These are phyloP conservation scores for Macrobrachium nipponense DNA, from an alignment of 1,140 invertebrate species.

Conservation along the genomic window DNA sequence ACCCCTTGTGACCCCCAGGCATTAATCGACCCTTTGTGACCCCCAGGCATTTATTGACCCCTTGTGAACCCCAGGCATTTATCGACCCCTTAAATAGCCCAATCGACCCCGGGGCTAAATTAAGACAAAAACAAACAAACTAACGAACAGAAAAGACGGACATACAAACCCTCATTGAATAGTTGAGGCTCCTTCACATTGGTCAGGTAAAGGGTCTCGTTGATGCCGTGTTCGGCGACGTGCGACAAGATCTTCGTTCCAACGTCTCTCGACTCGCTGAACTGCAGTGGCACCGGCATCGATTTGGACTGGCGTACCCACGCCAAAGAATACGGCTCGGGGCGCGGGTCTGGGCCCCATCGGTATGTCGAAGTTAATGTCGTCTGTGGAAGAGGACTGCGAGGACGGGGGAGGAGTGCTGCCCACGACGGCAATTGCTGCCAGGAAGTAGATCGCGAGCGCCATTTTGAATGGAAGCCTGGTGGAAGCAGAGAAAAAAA, in stretches of 20 bases:
- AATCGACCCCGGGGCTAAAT: no score
- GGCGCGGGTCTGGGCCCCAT: conserved; percentile 22
- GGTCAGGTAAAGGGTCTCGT: conserved; percentile 77
- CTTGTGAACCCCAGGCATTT: no score
- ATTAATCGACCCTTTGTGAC: no score
- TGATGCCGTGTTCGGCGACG: conserved; percentile 73
- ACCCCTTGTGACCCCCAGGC: no score
- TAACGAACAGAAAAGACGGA: neutral
- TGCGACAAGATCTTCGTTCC: conserved; percentile 54
- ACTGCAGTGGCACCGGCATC: conserved; percentile 41
- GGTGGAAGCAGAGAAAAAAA: no score
- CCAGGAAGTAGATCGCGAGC: neutral
- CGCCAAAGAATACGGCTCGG: conserved; percentile 51
- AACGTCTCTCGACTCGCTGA: conserved; percentile 45
- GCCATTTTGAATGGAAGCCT: no score
- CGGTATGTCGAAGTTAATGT: neutral
- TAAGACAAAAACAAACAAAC: neutral
- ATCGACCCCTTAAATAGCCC: no score
- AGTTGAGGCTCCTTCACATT: conserved; percentile 77
- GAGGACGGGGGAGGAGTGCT: neutral
- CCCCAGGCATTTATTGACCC: no score
- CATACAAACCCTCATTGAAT: conserved; percentile 75
- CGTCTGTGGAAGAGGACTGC: no score
- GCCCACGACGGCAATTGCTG: neutral
- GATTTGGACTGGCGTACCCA: conserved; percentile 51